Evolutionary conservation across 2,113 vertebrate genomes (phyloP).

Genomic region (Oxyura jamaicensis): DNA sequence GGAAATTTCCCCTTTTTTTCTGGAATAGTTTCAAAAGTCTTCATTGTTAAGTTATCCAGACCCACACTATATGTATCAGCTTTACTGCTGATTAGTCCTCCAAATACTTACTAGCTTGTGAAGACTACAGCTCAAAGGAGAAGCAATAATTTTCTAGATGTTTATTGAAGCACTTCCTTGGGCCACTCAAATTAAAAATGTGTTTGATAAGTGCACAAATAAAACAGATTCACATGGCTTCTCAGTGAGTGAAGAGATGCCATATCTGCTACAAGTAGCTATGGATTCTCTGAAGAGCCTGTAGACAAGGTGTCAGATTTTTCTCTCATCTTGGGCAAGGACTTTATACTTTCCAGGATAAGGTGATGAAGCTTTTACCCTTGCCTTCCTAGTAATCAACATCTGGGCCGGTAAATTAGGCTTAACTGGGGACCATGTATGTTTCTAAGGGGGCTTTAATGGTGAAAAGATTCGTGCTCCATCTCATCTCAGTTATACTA

Average conservation of each 20-base stretch:
- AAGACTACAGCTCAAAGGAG: background rate
- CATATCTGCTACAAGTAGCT: background rate
- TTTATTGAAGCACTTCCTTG: background rate
- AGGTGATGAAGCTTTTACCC: background rate
- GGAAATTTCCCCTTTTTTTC: background rate
- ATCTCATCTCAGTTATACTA: background rate
- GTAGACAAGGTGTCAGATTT: background rate
- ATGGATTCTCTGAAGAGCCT: background rate
- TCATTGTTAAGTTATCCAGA: background rate
- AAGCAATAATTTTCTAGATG: background rate
- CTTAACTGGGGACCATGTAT: background rate
- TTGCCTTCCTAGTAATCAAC: background rate
- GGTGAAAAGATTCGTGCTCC: background rate
- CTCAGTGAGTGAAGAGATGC: background rate
- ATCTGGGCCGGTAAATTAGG: background rate
- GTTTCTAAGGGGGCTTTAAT: background rate
- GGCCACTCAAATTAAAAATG: background rate
- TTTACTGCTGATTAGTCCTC: background rate
- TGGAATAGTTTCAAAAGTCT: background rate
- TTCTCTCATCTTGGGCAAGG: rapidly evolving
- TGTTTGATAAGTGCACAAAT: background rate
- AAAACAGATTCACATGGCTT: background rate
- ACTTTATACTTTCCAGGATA: background rate
- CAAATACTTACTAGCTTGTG: background rate
- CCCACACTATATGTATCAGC: background rate